Evolutionary conservation across 2,113 vertebrate genomes (phyloP).

Genomic region (Cyphomyrus discorhynchus): DNA sequence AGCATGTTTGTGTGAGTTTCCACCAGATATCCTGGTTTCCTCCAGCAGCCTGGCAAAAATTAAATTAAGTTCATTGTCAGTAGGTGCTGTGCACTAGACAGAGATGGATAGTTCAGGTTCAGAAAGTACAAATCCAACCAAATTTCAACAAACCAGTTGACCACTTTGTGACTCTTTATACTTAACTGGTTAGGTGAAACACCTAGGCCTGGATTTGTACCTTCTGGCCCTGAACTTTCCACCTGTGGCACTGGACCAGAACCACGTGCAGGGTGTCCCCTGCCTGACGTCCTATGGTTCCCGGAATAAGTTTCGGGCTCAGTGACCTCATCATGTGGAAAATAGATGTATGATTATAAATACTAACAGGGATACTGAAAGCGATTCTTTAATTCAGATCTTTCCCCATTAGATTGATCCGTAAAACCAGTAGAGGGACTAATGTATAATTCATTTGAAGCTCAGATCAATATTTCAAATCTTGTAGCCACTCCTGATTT

Average conservation of each 20-base stretch:
- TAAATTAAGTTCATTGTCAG: not conserved
- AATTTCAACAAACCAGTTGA: not conserved
- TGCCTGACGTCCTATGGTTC: not conserved
- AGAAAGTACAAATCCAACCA: not conserved
- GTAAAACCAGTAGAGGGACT: not conserved
- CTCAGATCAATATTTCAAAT: not conserved
- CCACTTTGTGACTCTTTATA: not conserved
- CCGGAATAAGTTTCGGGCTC: not conserved
- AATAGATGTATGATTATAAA: not conserved
- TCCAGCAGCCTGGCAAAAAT: not conserved
- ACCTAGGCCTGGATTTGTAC: not conserved
- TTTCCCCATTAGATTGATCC: not conserved
- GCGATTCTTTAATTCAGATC: not conserved
- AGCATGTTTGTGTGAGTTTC: not conserved
- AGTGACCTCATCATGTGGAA: not conserved
- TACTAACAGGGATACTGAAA: not conserved
- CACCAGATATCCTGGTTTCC: not conserved
- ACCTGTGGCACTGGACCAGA: too few species aligned
- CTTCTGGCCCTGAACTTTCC: not conserved
- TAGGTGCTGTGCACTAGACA: not conserved
- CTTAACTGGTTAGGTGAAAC: not conserved
- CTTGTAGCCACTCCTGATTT: not conserved
- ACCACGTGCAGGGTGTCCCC: not conserved
- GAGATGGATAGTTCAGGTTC: not conserved
- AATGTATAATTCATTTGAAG: not conserved